Base-by-base conservation (phyloP, 2,888 invertebrate genomes). In the Eueremaeus valkanovi region DNA sequence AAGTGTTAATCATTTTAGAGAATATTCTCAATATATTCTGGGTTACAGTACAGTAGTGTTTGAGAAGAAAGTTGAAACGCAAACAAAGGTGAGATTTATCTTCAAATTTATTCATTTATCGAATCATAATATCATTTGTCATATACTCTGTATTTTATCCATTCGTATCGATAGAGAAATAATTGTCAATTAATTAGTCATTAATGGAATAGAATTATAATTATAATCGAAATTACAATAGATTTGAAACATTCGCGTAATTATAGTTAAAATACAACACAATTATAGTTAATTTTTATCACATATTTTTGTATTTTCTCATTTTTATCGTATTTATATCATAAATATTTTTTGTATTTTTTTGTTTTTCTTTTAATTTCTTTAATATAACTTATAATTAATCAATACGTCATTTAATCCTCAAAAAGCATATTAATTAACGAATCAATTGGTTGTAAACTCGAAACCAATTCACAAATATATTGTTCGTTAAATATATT, bases 241-340 rank as follows among this genome's bases (percentile, higher is more conserved):
- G 36, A 40, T n/a, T 66, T 36, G 1, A 40, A 68, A 68, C 36
- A n/a, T 68, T 68, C 24, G 21, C 42, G 68, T 42, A 68, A n/a
- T n/a, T n/a, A n/a, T n/a, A n/a, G 29, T 61, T 42, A 24, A 68
- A 68, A 68, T 68, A 68, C 68, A 42, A 68, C 68, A 68, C 68
- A 68, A 55, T 68, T 42, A 63, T 33, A n/a, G 16, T 27, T 66
- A n/a, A 66, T 66, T 68, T 68, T 68, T 68, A 68, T 68, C 68
- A 68, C 68, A 68, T 18, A 18, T 68, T 40, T 68, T 24, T 55
- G 51, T 51, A 21, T 51, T 45, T 45, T 45, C 1, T 51, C 24
- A 24, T 51, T 51, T 55, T 51, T 21, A 42, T 36, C 24, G 8
- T 68, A n/a, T n/a, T n/a, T 21, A 42, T 68, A 68, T 68, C 68